A percentile compares a stretch with the other conserved stretches of the same genome.
phyloP scores from a whole-genome alignment of 2,113 vertebrate genomes.

The Amblyornis subalaris region DNA sequence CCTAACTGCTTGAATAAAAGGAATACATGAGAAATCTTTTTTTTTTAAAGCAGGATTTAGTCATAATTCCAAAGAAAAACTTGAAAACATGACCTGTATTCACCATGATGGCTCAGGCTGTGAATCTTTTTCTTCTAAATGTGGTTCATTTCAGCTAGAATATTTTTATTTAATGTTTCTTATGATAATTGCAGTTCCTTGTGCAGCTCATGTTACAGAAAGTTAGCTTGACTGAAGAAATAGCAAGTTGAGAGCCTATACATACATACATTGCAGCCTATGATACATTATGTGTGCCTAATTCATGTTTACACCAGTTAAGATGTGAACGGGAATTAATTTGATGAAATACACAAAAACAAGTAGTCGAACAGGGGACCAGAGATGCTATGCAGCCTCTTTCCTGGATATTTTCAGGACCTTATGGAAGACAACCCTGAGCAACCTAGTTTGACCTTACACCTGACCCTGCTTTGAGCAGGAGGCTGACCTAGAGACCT shows the following conservation, averaged over 20 bases:
- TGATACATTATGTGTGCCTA: neutral
- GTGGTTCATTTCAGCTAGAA: neutral
- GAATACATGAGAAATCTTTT: neutral
- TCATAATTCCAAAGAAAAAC: neutral
- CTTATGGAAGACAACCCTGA: neutral
- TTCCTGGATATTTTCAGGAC: neutral
- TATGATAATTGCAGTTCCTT: neutral
- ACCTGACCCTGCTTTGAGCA: neutral
- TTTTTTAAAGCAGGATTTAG: neutral
- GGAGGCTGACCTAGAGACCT: neutral
- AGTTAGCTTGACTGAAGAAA: neutral
- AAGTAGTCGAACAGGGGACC: neutral
- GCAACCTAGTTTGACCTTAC: neutral
- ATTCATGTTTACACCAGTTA: neutral
- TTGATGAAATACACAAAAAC: neutral
- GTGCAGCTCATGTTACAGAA: neutral
- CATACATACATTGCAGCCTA: neutral
- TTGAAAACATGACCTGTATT: neutral
- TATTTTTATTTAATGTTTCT: neutral
- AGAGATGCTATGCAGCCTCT: neutral
- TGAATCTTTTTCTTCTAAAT: neutral
- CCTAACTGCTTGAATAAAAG: neutral
- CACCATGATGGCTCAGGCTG: neutral
- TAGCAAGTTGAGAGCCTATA: neutral
- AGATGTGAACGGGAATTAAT: neutral